Percentiles rank a stretch among this genome's conserved stretches.
Evolutionary conservation across 2,797 vertebrate species (phyloP).

Genomic region (Phrynocephalus vlangalii): DNA sequence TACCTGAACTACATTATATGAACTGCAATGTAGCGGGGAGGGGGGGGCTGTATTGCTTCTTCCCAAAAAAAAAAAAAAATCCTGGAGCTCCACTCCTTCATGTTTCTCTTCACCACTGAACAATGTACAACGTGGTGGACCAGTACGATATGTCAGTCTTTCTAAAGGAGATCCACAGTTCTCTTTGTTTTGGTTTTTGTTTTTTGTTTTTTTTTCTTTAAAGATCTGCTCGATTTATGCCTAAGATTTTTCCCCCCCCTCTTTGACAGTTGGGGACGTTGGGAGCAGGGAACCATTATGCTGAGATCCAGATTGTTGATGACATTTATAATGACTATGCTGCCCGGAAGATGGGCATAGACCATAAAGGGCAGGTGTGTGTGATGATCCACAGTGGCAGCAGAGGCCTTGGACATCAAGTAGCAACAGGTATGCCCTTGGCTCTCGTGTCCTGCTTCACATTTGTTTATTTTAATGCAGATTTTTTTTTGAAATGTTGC

Average conservation of each 20-base stretch:
- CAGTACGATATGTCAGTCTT: not conserved
- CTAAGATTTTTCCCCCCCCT: slow-evolving; percentile 34
- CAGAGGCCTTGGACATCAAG: slow-evolving; percentile 95
- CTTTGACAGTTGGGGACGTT: slow-evolving; percentile 90
- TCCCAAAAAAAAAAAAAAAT: not conserved
- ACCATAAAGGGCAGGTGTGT: slow-evolving; percentile 97
- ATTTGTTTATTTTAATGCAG: not conserved
- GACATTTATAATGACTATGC: slow-evolving; percentile 98
- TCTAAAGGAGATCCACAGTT: not conserved
- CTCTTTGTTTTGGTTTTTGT: not conserved
- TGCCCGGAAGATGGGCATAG: slow-evolving; percentile 98
- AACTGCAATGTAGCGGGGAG: too few species aligned
- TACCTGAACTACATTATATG: too few species aligned
- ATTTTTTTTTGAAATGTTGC: not conserved
- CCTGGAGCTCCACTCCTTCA: not conserved
- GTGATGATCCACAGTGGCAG: slow-evolving; percentile 99
- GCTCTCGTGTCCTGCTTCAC: not conserved
- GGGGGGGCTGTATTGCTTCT: too few species aligned
- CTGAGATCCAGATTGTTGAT: slow-evolving; percentile 97
- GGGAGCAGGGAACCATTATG: slow-evolving; percentile 97
- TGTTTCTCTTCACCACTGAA: not conserved
- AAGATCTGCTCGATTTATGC: slow-evolving; percentile 7
- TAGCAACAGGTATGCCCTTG: slow-evolving; percentile 89
- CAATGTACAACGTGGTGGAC: not conserved
- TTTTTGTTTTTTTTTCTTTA: not conserved